Evolutionary conservation across 2,888 invertebrate species (phyloP), one percentile per base, ranked within the genome.

Genomic region (Drosophila austrosaltans): DNA sequence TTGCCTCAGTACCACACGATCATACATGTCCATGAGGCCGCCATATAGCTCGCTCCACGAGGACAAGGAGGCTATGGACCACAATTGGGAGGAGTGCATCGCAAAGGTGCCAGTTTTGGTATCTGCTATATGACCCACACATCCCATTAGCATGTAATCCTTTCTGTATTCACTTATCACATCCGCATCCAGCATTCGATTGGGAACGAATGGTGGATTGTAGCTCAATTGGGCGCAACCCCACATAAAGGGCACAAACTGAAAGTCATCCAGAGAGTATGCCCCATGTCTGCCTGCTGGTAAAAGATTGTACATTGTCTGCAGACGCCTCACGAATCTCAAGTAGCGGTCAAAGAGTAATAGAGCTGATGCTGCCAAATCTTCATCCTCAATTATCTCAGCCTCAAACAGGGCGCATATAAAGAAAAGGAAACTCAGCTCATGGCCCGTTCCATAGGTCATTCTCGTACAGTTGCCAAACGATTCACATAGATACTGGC

Each of bases 371-470:
- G 97, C 96, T 58, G 95, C 93, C 92, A 96, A 95, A 91, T 99
- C 99, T 2, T 94, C 94, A 25, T 94, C 92, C 39, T 92, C 92
- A n/a, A 99, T 94, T 69, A 94, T 95, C n/a, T 96, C 95, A 76
- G 99, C 95, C 94, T 98, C 98, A 90, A 96, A 99, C 56, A 99
- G 93, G 82, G 97, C 97, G 90, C 97, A 97, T 2, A 99, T 92
- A 87, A 99, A 98, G 95, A 99, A 98, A 2, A 98, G 92, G 92
- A 99, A 99, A 6, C 97, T 95, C 93, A 99, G 95, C 93, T 99
- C 99, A 93, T 99, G 99, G 0, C 99, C 99, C 28, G 99, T 99
- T 25, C 99, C 99, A 93, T 99, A 99, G 92, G 99, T 99, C 89
- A 99, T 99, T 81, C 99, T 95, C 0, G 97, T 98, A 0, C 96